Evolutionary conservation across 2,797 vertebrate species (phyloP), one percentile per base, ranked within the genome.

Genomic region (Sarcoramphus papa): DNA sequence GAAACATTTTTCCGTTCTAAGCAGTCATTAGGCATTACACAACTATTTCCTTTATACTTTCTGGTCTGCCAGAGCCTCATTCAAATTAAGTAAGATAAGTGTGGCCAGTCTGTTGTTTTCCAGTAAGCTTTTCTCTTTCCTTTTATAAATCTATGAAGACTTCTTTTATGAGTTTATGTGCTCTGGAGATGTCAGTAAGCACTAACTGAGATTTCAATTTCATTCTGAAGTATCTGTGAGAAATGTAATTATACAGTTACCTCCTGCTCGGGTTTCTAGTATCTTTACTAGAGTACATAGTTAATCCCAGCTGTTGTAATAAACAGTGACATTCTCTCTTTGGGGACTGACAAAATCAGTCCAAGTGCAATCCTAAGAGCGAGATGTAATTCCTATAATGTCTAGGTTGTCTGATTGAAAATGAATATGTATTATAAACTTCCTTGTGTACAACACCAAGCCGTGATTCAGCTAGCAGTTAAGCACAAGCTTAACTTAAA

Each of bases 1-100:
- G 79, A 60, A 89, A 56, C n/a, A 28, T 73, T 80, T 95, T 96
- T 96, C 81, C 90, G 35, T 95, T 93, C 91, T 77, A 77, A 88
- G 80, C 28, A 74, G 80, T 88, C 75, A 85, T 67, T 88, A 94
- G 64, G 67, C 74, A 76, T 95, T 94, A 75, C 14, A 41, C 90
- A 94, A 53, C 77, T 65, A 51, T 94, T 97, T 91, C 57, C 86
- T 94, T 92, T 90, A 18, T 79, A 51, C 70, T 91, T 94, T 82
- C 68, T 92, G 53, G 37, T 88, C 63, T 94, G 92, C 77, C 77
- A 91, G 78, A 94, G 62, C 54, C 57, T 93, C 78, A 57, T 62
- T 88, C 77, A 91, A 70, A 67, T 88, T 62, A 83, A 93, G 48
- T 64, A 64, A 80, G 72, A 12, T 67, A 85, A 92, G 77, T 33